These are phyloP conservation scores for Python bivittatus DNA, from an alignment of 2,113 vertebrate genomes.

Conservation along the genomic window DNA sequence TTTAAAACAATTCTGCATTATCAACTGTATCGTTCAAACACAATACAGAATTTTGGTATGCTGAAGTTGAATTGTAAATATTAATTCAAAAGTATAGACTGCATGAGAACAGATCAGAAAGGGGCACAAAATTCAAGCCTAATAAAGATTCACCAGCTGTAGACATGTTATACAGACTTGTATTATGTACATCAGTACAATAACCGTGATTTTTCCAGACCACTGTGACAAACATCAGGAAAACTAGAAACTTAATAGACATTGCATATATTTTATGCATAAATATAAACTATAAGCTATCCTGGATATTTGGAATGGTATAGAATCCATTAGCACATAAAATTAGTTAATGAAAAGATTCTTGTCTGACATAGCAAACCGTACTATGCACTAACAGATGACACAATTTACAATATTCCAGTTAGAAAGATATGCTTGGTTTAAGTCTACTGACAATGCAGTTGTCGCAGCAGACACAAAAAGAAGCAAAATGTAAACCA, in stretches of 20 bases:
- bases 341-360: slow-evolving; percentile 9
- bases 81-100: background rate
- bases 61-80: background rate
- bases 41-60: background rate
- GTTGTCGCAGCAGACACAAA: slow-evolving; percentile 41
- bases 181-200: background rate
- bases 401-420: background rate
- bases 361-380: background rate
- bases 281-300: background rate
- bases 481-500: slow-evolving; percentile 37
- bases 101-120: background rate
- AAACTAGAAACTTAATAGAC: background rate
- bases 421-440: slow-evolving; percentile 30
- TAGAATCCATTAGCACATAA: background rate
- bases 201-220: background rate
- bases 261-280: background rate
- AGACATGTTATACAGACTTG: background rate
- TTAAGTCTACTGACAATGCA: slow-evolving; percentile 36
- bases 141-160: background rate
- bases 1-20: background rate
- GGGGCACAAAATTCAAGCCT: background rate
- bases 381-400: slow-evolving; percentile 28
- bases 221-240: background rate
- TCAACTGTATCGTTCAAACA: background rate
- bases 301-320: background rate